Evolutionary conservation across 2,797 vertebrate genomes (phyloP).

Genomic region (Falco peregrinus): DNA sequence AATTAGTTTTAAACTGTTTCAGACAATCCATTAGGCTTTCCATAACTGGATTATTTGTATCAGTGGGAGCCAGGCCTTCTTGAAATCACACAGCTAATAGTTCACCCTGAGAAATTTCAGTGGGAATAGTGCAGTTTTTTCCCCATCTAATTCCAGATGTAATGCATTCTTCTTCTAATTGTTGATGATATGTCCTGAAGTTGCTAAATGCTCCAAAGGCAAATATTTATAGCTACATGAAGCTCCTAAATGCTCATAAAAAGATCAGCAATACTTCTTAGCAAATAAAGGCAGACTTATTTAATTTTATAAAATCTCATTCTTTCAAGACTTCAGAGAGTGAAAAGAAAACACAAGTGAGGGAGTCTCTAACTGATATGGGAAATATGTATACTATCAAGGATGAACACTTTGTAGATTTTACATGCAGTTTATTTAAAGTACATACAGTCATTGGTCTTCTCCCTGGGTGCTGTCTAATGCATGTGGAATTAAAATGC

Average conservation of each 20-base stretch:
- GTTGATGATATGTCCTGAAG: neutral
- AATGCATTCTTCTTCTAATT: neutral
- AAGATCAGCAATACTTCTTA: neutral
- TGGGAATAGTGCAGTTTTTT: neutral
- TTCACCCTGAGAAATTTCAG: neutral
- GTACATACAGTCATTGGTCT: neutral
- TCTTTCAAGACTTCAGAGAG: neutral
- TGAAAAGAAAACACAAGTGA: neutral
- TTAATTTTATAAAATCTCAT: neutral
- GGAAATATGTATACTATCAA: neutral
- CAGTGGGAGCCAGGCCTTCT: neutral
- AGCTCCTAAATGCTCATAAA: neutral
- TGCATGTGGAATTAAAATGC: neutral
- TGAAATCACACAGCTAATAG: neutral
- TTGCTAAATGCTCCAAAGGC: neutral
- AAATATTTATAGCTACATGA: neutral
- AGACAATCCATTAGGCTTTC: neutral
- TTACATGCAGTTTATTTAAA: neutral
- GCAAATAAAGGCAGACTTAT: neutral
- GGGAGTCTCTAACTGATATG: neutral
- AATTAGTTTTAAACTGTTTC: neutral
- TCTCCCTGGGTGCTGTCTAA: neutral
- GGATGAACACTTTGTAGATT: neutral
- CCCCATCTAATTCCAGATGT: neutral
- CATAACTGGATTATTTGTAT: neutral